Conservation (phyloP, 2,888 invertebrate species). For the Blomia tropicalis region DNA sequence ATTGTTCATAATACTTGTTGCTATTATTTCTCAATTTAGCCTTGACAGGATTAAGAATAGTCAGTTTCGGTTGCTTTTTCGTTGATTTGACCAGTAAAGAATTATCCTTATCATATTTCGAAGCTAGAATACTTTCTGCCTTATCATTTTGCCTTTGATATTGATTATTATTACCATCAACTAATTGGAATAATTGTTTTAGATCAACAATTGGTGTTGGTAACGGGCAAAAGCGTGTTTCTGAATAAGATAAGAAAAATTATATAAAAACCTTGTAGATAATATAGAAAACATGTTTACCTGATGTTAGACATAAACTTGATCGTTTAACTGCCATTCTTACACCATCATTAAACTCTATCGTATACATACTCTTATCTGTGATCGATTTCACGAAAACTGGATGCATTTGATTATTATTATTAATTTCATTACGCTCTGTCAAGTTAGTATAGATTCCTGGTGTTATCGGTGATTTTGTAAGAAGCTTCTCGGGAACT, state of each 20-base stretch:
- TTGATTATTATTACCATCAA: too few relatives aligned
- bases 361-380: constrained; percentile 90
- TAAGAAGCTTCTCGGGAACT: too few relatives aligned
- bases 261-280: not conserved
- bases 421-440: constrained; percentile 49
- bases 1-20: too few relatives aligned
- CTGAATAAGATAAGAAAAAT: not conserved
- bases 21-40: too few relatives aligned
- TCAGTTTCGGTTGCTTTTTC: too few relatives aligned
- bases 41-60: too few relatives aligned
- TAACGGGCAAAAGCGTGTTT: not conserved
- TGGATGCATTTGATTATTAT: not conserved
- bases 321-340: constrained; percentile 81
- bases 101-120: too few relatives aligned
- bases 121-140: too few relatives aligned
- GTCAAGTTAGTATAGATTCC: constrained; percentile 75
- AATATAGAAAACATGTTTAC: constrained; percentile 34
- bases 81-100: too few relatives aligned
- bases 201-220: not conserved
- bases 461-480: constrained; percentile 42
- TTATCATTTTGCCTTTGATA: too few relatives aligned
- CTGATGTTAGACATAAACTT: constrained; percentile 86
- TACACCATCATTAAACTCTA: constrained; percentile 98
- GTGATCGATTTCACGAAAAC: constrained; percentile 34
- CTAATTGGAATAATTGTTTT: too few relatives aligned